Conservation (phyloP, 2,888 invertebrate species). For the Bimastos eiseni region DNA sequence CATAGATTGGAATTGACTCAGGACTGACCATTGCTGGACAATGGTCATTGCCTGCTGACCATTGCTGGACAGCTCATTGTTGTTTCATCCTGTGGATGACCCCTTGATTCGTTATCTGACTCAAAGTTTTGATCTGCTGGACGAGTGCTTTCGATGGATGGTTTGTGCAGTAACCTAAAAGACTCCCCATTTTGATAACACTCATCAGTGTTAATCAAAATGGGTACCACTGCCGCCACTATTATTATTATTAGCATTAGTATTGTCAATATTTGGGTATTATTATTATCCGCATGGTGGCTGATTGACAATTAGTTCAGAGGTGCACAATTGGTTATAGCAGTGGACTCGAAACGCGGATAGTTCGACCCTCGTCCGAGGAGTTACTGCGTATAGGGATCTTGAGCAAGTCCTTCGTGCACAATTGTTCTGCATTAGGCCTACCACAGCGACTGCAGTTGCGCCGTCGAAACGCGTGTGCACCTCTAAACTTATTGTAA, state of each 20-base stretch:
- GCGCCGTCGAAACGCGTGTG: no score
- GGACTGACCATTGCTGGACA: not conserved
- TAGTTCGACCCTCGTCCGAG: no score
- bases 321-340: no score
- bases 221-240: not conserved
- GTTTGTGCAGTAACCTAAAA: not conserved
- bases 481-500: no score
- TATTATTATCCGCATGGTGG: not conserved
- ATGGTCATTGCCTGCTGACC: slow-evolving; percentile 13
- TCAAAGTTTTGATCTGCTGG: not conserved
- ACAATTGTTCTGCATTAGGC: no score
- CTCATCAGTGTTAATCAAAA: not conserved
- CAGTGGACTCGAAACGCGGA: no score
- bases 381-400: no score
- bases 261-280: not conserved
- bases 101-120: not conserved
- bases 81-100: not conserved
- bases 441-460: no score
- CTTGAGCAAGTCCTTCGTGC: no score
- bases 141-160: not conserved
- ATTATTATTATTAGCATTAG: not conserved
- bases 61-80: not conserved
- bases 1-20: not conserved
- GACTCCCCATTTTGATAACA: no score
- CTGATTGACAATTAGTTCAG: no score